phyloP scores from a whole-genome alignment of 2,113 vertebrate species.

The Archocentrus centrarchus region DNA sequence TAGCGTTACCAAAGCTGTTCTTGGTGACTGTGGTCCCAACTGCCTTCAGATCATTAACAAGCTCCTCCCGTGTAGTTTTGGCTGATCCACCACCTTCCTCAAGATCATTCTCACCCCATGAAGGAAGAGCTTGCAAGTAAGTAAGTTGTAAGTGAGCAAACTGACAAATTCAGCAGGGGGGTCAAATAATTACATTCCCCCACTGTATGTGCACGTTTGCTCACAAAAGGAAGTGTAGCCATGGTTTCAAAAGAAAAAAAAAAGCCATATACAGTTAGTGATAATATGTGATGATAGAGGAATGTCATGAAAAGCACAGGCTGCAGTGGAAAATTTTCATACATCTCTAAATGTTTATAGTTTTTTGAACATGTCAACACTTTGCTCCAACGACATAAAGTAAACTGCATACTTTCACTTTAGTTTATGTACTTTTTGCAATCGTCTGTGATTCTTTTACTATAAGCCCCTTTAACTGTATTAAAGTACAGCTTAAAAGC shows the following conservation, averaged over 20 bases:
- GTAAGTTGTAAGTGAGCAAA: too few species aligned
- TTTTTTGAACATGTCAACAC: neutral
- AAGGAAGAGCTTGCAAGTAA: too few species aligned
- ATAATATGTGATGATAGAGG: neutral
- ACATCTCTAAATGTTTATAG: neutral
- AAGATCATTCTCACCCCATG: too few species aligned
- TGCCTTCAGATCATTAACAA: too few species aligned
- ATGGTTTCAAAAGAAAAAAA: neutral
- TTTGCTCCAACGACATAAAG: neutral
- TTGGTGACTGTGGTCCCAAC: too few species aligned
- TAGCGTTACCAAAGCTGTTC: too few species aligned
- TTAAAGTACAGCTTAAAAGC: neutral
- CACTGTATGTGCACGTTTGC: too few species aligned
- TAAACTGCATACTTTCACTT: neutral
- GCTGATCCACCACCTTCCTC: too few species aligned
- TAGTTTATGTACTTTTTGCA: neutral
- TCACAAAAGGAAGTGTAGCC: neutral
- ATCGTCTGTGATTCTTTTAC: neutral
- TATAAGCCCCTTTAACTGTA: neutral
- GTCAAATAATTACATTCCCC: too few species aligned
- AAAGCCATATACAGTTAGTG: neutral
- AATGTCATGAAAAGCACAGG: neutral
- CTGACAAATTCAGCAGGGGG: too few species aligned
- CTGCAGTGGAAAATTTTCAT: too few species aligned
- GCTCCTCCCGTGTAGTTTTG: too few species aligned